phyloP scores from a whole-genome alignment of 2,113 vertebrate species.

The Atlantisia rogersi region DNA sequence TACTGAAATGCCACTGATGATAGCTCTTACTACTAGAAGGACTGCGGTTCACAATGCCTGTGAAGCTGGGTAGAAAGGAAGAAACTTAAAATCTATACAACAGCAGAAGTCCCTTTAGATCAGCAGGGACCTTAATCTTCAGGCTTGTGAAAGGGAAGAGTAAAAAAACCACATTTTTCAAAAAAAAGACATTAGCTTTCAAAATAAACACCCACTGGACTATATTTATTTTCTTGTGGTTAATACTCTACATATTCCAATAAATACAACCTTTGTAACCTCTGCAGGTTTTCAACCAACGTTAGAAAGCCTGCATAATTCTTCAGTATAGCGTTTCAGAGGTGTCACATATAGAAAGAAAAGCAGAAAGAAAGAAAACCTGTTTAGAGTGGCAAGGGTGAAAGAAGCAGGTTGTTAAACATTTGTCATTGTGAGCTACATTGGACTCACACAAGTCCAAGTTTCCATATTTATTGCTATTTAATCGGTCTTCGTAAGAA shows the following conservation, averaged over 20 bases:
- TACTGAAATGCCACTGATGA: background rate
- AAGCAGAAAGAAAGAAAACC: slow-evolving; percentile 32
- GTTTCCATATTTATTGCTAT: background rate
- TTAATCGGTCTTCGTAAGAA: background rate
- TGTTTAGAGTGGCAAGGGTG: slow-evolving; percentile 1
- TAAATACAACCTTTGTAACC: background rate
- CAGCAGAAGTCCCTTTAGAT: background rate
- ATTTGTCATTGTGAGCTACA: background rate
- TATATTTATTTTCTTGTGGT: slow-evolving; percentile 25
- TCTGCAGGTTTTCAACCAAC: background rate
- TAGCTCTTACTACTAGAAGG: background rate
- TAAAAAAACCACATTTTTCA: background rate
- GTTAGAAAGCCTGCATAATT: background rate
- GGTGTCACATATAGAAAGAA: background rate
- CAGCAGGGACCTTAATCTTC: background rate
- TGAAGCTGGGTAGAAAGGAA: background rate
- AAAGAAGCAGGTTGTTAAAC: slow-evolving; percentile 41
- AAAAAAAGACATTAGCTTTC: background rate
- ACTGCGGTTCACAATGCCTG: background rate
- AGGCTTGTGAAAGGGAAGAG: background rate
- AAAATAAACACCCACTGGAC: slow-evolving; percentile 1
- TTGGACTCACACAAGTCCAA: background rate
- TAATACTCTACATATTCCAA: slow-evolving; percentile 6
- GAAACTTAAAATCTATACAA: background rate
- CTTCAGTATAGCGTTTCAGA: slow-evolving; percentile 1